phyloP scores from a whole-genome alignment of 2,113 vertebrate species.

The Pipra filicauda region DNA sequence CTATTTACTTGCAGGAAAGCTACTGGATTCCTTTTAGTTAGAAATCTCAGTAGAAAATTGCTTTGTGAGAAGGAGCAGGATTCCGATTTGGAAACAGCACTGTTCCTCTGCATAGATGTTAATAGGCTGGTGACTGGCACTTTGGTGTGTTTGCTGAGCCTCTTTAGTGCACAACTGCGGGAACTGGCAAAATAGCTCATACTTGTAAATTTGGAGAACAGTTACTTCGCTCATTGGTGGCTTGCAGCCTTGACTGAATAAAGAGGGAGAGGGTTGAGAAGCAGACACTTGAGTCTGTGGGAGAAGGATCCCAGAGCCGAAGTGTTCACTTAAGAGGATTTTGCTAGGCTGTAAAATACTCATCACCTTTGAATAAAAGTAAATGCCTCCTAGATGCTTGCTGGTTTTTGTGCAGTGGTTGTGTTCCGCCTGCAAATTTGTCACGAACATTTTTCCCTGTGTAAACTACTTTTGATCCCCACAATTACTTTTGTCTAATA shows the following conservation, averaged over 20 bases:
- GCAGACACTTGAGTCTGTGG: rapidly evolving
- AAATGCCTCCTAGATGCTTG: background rate
- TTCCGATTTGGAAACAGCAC: background rate
- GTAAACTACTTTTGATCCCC: slow-evolving; percentile 17
- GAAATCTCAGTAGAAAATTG: slow-evolving; percentile 40
- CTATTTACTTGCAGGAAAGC: slow-evolving; percentile 64
- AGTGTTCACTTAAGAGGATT: background rate
- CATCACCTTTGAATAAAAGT: slow-evolving; percentile 14
- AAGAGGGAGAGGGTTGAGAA: background rate
- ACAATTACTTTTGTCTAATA: slow-evolving; percentile 13
- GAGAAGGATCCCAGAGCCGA: background rate
- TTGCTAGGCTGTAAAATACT: background rate
- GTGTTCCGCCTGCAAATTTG: background rate
- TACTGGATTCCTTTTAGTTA: slow-evolving; percentile 37
- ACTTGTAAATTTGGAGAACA: background rate
- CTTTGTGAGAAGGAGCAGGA: slow-evolving; percentile 31
- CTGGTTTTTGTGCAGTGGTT: background rate
- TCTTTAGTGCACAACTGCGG: background rate
- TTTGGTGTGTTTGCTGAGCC: background rate
- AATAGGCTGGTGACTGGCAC: background rate
- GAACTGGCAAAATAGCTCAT: background rate
- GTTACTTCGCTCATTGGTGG: background rate
- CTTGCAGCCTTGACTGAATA: background rate
- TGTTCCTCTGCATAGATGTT: slow-evolving; percentile 2
- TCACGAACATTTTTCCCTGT: background rate